These are phyloP conservation scores for Myiagra hebetior DNA, from an alignment of 2,113 vertebrate genomes.

Conservation along the genomic window DNA sequence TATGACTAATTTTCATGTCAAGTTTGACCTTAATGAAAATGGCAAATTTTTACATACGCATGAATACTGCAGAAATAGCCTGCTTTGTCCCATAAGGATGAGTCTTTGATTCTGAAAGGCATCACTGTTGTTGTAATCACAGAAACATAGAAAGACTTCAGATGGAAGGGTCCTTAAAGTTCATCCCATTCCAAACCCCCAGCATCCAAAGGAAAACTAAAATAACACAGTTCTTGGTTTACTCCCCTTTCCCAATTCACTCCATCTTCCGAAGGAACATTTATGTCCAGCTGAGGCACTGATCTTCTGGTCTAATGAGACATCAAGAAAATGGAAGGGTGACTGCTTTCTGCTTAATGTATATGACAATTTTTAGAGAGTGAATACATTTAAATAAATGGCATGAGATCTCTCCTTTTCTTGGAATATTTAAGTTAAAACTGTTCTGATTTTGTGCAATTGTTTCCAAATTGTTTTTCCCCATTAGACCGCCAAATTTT, in stretches of 20 bases:
- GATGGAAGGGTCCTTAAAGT: neutral
- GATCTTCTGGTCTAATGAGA: neutral
- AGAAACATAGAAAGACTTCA: neutral
- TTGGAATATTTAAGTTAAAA: neutral
- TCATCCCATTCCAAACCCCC: neutral
- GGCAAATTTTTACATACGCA: neutral
- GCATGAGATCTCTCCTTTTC: neutral
- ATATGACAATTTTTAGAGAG: neutral
- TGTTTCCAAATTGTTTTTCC: neutral
- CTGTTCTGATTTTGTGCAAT: neutral
- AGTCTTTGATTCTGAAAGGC: neutral
- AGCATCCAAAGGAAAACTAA: neutral
- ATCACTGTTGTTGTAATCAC: neutral
- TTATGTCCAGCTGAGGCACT: neutral
- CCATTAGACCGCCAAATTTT: neutral
- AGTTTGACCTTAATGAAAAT: neutral
- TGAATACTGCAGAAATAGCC: neutral
- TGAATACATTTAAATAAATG: neutral
- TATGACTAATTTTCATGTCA: neutral
- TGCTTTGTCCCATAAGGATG: neutral
- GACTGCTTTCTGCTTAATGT: neutral
- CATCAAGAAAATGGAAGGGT: neutral
- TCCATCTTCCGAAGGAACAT: neutral
- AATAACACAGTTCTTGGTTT: neutral
- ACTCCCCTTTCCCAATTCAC: neutral